Evolutionary conservation across 1,140 invertebrate species (phyloP).

Genomic region (Macrotrachela quadricornifera): DNA sequence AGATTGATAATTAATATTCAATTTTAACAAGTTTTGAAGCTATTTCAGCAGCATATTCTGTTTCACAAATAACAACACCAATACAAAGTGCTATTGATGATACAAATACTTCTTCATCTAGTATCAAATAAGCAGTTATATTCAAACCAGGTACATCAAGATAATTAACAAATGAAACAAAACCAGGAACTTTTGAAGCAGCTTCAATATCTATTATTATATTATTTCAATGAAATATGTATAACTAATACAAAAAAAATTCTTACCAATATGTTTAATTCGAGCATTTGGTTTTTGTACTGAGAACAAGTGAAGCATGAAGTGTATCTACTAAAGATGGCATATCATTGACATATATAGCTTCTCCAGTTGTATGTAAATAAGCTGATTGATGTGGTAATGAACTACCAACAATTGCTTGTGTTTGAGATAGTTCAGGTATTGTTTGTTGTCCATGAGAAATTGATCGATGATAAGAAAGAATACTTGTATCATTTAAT

Average conservation of each 20-base stretch:
- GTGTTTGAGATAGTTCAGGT: too few species aligned
- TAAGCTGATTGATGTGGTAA: slow-evolving; percentile 55
- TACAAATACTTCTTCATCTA: background rate
- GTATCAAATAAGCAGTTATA: background rate
- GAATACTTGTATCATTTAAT: too few species aligned
- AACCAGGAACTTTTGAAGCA: slow-evolving; percentile 13
- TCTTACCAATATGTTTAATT: slow-evolving; percentile 44
- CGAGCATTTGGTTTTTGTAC: slow-evolving; percentile 52
- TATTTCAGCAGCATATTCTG: slow-evolving; percentile 36
- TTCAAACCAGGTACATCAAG: slow-evolving; percentile 23
- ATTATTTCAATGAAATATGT: too few species aligned
- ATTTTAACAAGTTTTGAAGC: slow-evolving; percentile 43
- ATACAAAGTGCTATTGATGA: slow-evolving; percentile 18
- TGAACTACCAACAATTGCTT: slow-evolving; percentile 43
- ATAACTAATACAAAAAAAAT: too few species aligned
- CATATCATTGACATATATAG: slow-evolving; percentile 71
- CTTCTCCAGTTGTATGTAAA: slow-evolving; percentile 75
- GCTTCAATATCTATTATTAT: slow-evolving; percentile 11
- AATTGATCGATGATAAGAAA: too few species aligned
- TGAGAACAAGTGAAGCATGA: slow-evolving; percentile 49
- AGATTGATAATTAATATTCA: slow-evolving; percentile 35
- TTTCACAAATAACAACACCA: slow-evolving; percentile 44
- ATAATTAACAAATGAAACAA: slow-evolving; percentile 18
- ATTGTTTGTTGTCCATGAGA: too few species aligned
- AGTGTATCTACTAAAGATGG: slow-evolving; percentile 40